A percentile compares a stretch with the other conserved stretches of the same genome.
Evolutionary conservation across 2,797 vertebrate genomes (phyloP).

Genomic region (Gouania willdenowi): DNA sequence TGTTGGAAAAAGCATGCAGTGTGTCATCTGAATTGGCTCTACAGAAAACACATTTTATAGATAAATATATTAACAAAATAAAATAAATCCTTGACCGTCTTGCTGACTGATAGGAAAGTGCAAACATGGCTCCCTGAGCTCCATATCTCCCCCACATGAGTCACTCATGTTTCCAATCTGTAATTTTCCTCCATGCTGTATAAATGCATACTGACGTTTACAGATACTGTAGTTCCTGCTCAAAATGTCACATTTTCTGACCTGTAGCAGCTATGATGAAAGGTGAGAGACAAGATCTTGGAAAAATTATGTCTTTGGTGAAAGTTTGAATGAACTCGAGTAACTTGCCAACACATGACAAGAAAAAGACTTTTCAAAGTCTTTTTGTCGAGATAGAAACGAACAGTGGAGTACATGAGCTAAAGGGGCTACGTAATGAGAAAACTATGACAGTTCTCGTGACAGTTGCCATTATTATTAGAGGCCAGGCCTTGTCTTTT

Average conservation of each 20-base stretch:
- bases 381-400: constrained; percentile 31
- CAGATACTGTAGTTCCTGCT: constrained; percentile 37
- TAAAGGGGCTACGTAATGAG: background rate
- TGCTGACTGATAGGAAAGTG: constrained; percentile 36
- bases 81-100: constrained; percentile 12
- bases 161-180: constrained; percentile 34
- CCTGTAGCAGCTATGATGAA: constrained; percentile 43
- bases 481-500: too few relatives aligned
- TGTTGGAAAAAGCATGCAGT: too few relatives aligned
- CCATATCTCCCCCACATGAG: constrained; percentile 28
- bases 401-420: constrained; percentile 7
- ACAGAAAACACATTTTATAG: too few relatives aligned
- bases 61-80: too few relatives aligned
- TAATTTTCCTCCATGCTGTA: constrained; percentile 54
- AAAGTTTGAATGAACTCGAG: constrained; percentile 40
- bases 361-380: constrained; percentile 40
- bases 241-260: constrained; percentile 27
- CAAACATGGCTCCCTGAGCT: constrained; percentile 22
- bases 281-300: constrained; percentile 47
- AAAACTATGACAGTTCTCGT: background rate
- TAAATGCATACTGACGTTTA: constrained; percentile 53
- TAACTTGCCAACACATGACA: constrained; percentile 18
- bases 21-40: background rate
- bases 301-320: constrained; percentile 46
- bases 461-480: background rate